Percentiles rank a stretch among this genome's conserved stretches.
Conservation (phyloP, 1,140 invertebrate genomes). For the Drosophila parabipectinata region DNA sequence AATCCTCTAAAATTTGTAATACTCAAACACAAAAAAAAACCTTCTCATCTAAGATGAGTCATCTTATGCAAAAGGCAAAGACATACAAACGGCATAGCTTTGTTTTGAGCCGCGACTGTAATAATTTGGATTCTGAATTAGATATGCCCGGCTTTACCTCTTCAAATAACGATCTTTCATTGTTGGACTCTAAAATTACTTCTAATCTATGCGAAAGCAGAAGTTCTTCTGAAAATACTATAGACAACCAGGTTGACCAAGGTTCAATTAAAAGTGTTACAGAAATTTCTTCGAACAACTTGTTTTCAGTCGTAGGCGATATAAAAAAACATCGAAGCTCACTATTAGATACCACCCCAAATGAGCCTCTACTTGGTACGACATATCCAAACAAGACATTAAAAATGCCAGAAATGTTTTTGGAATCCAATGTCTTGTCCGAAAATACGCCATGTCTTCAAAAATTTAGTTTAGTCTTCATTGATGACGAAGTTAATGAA, state of each 20-base stretch:
- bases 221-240: neutral
- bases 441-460: constrained; percentile 11
- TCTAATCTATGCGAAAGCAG: constrained; percentile 2
- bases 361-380: constrained; percentile 1
- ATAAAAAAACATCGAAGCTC: constrained; percentile 24
- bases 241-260: neutral
- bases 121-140: constrained; percentile 67
- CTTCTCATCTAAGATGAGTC: constrained; percentile 70
- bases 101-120: constrained; percentile 53
- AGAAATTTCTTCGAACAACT: constrained; percentile 8
- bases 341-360: neutral
- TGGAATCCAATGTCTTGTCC: constrained; percentile 18
- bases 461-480: constrained; percentile 35
- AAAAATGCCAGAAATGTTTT: constrained; percentile 33
- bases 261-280: neutral
- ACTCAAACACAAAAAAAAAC: constrained; percentile 48
- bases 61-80: constrained; percentile 78
- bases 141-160: constrained; percentile 55
- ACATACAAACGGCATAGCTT: constrained; percentile 76
- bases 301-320: constrained; percentile 64
- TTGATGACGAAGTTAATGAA: constrained; percentile 8
- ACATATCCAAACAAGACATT: constrained; percentile 3
- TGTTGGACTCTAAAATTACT: constrained; percentile 27
- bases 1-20: neutral
- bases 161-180: constrained; percentile 61